Evolutionary conservation across 2,113 vertebrate genomes (phyloP).

Genomic region (Dasyornis broadbenti): DNA sequence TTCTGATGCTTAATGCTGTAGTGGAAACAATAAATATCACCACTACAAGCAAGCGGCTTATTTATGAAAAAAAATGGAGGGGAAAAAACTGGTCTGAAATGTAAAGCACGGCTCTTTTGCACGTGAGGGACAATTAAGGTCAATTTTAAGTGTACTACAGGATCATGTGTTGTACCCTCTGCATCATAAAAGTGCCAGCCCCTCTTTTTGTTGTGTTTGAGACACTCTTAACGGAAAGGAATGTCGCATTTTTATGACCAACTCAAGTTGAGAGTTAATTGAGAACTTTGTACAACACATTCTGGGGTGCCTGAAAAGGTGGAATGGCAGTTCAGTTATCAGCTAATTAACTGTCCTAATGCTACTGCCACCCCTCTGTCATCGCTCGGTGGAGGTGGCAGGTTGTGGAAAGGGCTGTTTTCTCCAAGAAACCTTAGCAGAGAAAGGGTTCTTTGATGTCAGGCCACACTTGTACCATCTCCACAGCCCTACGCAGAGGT

Average conservation of each 20-base stretch:
- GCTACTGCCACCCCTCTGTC: neutral
- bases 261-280: neutral
- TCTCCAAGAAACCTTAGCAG: neutral
- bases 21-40: neutral
- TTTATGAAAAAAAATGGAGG: neutral
- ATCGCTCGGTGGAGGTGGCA: accelerated
- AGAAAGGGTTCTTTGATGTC: neutral
- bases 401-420: neutral
- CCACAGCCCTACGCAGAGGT: neutral
- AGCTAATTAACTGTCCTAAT: neutral
- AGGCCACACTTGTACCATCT: neutral
- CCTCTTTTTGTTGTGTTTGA: neutral
- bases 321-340: neutral
- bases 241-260: neutral
- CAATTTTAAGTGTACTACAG: neutral
- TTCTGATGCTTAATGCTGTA: neutral
- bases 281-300: neutral
- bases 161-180: neutral
- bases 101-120: neutral
- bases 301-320: neutral
- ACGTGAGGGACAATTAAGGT: neutral
- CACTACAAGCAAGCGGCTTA: neutral
- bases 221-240: neutral
- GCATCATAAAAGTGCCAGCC: neutral
- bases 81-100: neutral